Evolutionary conservation across 2,888 invertebrate species (phyloP), one percentile per base, ranked within the genome.

Genomic region (Mactromeris polynyma): DNA sequence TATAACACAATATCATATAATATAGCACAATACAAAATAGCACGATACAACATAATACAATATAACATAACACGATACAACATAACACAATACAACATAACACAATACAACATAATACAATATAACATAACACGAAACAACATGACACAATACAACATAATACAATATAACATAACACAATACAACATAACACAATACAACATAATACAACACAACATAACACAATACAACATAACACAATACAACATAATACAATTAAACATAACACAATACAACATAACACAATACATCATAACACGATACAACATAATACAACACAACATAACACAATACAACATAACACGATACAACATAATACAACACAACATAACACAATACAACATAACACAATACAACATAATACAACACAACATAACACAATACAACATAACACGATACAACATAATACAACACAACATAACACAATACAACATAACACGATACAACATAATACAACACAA

Each of bases 271-370:
- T 80, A 40, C 42, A 40, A 80, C 40, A 80, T n/a, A 80, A 80
- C 33, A 80, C 80, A 40, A 80, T 80, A 80, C 80, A 80, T 31
- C 40, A 42, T 33, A 80, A 38, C 17, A 46, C 14, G 11, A 81
- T 26, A 81, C 51, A 81, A 81, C 21, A 46, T 14, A 46, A 81
- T 81, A 81, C 81, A 81, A 46, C 14, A 81, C 81, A 46, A 46
- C 26, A 46, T 38, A 9, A 46, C n/a, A 31, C 81, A 40, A 80
- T 80, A 42, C 80, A 40, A 40, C 40, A 80, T 40, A 80, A 80
- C 40, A 80, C n/a, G 14, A 38, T 83, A 36, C 42, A 26, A 83
- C 21, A 31, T 21, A 64, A n/a, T 36, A 58, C 2, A 33, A 64
- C 19, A 26, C 64, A 64, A 64, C 19, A 64, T 19, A 58, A 58